Conservation (phyloP, 2,797 vertebrate species). For the Xenopus petersii region DNA sequence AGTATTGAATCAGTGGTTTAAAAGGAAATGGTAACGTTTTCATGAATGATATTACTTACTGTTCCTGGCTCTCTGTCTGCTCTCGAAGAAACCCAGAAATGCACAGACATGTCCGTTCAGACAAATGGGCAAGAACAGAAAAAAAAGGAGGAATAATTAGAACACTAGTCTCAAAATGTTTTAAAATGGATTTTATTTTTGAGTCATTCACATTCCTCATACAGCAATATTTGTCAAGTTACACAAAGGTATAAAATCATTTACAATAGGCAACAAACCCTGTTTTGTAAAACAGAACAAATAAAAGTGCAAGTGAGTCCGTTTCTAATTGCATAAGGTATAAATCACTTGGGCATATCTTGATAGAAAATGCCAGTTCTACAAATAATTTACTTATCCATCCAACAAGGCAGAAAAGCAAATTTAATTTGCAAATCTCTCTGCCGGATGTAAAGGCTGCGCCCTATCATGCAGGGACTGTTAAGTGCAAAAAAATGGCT, state of each 20-base stretch:
- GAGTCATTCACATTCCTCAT: slow-evolving; percentile 81
- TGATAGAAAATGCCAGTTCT: too few species aligned
- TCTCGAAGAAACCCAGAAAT: slow-evolving; percentile 77
- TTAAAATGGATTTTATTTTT: slow-evolving; percentile 83
- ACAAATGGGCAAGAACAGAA: slow-evolving; percentile 78
- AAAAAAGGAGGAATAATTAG: slow-evolving; percentile 76
- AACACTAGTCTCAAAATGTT: slow-evolving; percentile 75
- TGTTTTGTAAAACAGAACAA: slow-evolving; percentile 69
- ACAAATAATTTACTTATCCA: too few species aligned
- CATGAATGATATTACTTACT: slow-evolving; percentile 74
- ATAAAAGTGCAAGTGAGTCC: slow-evolving; percentile 77
- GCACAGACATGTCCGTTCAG: slow-evolving; percentile 75
- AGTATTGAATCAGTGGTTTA: too few species aligned
- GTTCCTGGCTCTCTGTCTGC: slow-evolving; percentile 90
- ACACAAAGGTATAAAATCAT: slow-evolving; percentile 73
- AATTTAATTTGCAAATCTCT: too few species aligned
- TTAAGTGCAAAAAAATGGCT: too few species aligned
- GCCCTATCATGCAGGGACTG: too few species aligned
- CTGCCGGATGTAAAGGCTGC: too few species aligned
- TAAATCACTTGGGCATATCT: too few species aligned
- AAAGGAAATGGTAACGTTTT: too few species aligned
- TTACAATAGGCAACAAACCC: slow-evolving; percentile 72
- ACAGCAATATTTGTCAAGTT: slow-evolving; percentile 77
- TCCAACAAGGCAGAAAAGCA: too few species aligned
- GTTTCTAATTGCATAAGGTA: slow-evolving; percentile 54